Base-by-base conservation (phyloP, 2,888 invertebrate species). In the Elegia similella region DNA sequence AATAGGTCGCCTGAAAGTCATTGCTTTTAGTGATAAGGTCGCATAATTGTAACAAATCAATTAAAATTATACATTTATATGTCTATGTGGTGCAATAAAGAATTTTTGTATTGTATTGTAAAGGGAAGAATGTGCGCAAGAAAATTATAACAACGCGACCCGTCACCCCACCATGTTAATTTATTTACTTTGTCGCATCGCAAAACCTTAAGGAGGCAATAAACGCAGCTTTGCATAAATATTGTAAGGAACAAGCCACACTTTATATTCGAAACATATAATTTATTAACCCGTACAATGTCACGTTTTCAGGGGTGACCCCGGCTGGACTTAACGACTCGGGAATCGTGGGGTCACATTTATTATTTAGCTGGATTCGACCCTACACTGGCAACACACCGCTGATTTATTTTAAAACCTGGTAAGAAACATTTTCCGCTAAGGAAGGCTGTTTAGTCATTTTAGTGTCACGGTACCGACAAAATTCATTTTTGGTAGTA, bases 281-380 rank as follows among this genome's bases (percentile, higher is more conserved):
- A 56, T 48, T 56, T 56, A 56, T 56, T 56, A 48, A 56, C 56
- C 47, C 47, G 10, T 30, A 29, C 42, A 56, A 56, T 47, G 56
- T 56, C 48, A 56, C 56, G 56, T 56, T 38, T n/a, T n/a, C 17
- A 55, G 34, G 15, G 32, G 46, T 48, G 42, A 42, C 38, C 47
- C 44, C 48, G 42, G 29, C 38, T 56, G 54, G 54, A 55, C 54
- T 55, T 46, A 46, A 55, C 54, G 54, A 55, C 54, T 50, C 29
- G 47, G 50, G 50, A 34, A 50, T 50, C 50, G 50, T 34, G 32
- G 34, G 34, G 32, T 13, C 15, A 50, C 50, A 50, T 50, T 50
- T 50, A 50, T 50, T 50, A 50, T 50, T 50, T 50, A 50, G 16
- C 50, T 16, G 34, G 16, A 50, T 34, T 34, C 34, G 50, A 34